A percentile compares a stretch with the other conserved stretches of the same genome.
These are phyloP conservation scores for Megalopta genalis DNA, from an alignment of 1,140 invertebrate species.

Conservation along the genomic window DNA sequence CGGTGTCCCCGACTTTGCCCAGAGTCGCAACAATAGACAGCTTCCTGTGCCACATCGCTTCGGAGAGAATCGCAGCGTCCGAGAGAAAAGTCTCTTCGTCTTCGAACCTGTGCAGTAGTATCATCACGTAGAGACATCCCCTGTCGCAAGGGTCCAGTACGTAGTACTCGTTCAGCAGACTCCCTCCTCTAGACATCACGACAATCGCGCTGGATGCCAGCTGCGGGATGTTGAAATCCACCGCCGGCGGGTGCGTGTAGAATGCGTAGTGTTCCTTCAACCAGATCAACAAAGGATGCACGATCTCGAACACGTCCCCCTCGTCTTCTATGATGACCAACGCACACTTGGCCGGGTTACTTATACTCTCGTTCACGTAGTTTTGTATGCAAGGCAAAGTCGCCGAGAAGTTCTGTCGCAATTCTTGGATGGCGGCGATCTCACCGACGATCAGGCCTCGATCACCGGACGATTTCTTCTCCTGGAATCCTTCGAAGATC, in stretches of 20 bases:
- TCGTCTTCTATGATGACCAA: background rate
- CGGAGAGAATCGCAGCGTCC: constrained; percentile 33
- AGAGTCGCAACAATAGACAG: constrained; percentile 61
- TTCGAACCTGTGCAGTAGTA: constrained; percentile 46
- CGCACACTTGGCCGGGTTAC: background rate
- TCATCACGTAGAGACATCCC: constrained; percentile 57
- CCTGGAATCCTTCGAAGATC: background rate
- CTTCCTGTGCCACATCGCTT: constrained; percentile 56
- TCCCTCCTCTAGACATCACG: constrained; percentile 48
- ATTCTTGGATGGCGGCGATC: background rate
- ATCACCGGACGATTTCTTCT: background rate
- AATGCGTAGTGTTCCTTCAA: constrained; percentile 16
- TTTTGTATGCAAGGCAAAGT: constrained; percentile 41
- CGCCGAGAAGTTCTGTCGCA: background rate
- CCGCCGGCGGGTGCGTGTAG: constrained; percentile 27
- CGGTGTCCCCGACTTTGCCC: constrained; percentile 41
- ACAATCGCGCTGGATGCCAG: constrained; percentile 52
- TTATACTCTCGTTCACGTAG: constrained; percentile 44
- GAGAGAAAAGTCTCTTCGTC: constrained; percentile 58
- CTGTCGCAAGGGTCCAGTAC: constrained; percentile 58
- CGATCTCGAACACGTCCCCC: background rate
- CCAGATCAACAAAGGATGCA: constrained; percentile 18
- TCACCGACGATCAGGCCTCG: constrained; percentile 14
- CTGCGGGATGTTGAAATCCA: background rate
- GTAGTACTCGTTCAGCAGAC: constrained; percentile 25